Conservation (phyloP, 2,888 invertebrate genomes). For the Teinopalpus imperialis region DNA sequence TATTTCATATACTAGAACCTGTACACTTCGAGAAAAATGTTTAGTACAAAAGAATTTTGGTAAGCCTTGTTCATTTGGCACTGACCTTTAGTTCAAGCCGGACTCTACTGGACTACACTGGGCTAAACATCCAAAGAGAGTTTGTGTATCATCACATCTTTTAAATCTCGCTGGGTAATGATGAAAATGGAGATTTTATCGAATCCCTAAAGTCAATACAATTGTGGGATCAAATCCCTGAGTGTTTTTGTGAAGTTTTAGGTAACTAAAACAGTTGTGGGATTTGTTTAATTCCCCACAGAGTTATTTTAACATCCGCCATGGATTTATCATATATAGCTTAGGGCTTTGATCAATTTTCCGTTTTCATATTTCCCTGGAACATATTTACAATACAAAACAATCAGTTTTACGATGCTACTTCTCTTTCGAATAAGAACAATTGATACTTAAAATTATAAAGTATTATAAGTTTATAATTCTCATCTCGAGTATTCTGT, state of each 20-base stretch:
- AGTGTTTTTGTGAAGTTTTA: too few relatives aligned
- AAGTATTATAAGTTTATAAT: not conserved
- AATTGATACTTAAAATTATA: not conserved
- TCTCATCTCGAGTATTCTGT: not conserved
- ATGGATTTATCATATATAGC: too few relatives aligned
- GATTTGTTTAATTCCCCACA: too few relatives aligned
- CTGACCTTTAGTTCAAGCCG: conserved; percentile 9
- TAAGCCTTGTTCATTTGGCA: conserved; percentile 23
- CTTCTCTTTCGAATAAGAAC: conserved; percentile 7
- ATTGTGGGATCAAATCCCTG: too few relatives aligned
- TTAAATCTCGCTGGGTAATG: too few relatives aligned
- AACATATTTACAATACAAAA: too few relatives aligned
- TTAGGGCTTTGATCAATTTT: too few relatives aligned
- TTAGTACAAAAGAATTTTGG: conserved; percentile 6
- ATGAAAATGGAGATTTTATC: too few relatives aligned
- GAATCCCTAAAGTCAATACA: too few relatives aligned
- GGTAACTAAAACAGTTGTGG: too few relatives aligned
- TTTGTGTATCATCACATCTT: not conserved
- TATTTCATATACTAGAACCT: not conserved
- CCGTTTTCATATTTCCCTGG: too few relatives aligned
- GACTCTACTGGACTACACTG: not conserved
- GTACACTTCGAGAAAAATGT: not conserved
- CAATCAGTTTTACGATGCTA: conserved; percentile 2
- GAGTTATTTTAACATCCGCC: too few relatives aligned
- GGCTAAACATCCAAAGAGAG: not conserved